Evolutionary conservation across 53 echinoderm and acorn worm species (phyloP).

Genomic region (Mesocentrotus franciscanus): DNA sequence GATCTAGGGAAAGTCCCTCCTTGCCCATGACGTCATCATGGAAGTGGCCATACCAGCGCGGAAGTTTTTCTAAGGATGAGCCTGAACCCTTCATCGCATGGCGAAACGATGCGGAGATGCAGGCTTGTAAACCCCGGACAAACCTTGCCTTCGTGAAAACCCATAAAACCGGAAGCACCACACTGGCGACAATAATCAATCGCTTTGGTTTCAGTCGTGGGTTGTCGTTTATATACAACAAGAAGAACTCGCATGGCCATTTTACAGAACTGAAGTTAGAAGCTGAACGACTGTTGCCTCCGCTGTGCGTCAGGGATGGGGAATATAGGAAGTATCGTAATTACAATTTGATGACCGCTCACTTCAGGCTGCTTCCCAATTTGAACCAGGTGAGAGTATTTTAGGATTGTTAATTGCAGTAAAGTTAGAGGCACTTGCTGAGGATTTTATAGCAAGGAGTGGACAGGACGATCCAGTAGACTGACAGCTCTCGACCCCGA

Average conservation of each 20-base stretch:
- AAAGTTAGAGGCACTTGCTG: too few species aligned
- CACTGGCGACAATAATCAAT: conserved; percentile 62
- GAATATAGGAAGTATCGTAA: conserved; percentile 59
- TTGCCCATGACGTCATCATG: background rate
- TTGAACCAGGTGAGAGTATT: background rate
- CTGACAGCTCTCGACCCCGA: too few species aligned
- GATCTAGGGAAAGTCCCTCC: conserved; percentile 3
- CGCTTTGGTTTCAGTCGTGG: conserved; percentile 52
- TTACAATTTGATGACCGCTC: conserved; percentile 70
- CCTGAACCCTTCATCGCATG: background rate
- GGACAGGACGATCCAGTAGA: too few species aligned
- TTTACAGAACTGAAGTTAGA: background rate
- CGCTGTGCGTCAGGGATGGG: conserved; percentile 52
- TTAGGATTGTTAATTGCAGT: background rate
- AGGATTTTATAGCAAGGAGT: too few species aligned
- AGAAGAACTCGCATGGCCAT: conserved; percentile 59
- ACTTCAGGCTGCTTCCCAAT: conserved; percentile 6
- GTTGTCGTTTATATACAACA: conserved; percentile 59
- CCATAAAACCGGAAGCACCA: conserved; percentile 79
- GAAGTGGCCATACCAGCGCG: background rate
- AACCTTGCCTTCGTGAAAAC: conserved; percentile 75
- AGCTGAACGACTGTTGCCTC: conserved; percentile 63
- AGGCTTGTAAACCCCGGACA: background rate
- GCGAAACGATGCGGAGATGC: background rate
- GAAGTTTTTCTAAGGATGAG: background rate